These are phyloP conservation scores for Penelope pileata DNA, from an alignment of 2,113 vertebrate genomes.

Conservation along the genomic window DNA sequence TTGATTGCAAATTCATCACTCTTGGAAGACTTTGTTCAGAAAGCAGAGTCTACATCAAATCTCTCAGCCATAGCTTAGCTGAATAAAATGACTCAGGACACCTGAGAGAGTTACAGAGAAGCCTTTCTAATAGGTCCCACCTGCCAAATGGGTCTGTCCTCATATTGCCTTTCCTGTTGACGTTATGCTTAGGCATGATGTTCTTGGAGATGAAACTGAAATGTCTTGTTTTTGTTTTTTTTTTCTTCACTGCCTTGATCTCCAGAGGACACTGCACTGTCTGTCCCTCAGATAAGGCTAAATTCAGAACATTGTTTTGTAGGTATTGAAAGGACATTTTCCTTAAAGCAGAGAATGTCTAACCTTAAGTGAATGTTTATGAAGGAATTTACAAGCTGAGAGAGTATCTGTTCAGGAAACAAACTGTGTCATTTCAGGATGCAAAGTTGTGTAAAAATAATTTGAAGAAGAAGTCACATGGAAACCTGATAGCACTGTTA, in stretches of 20 bases:
- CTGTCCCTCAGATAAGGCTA: not conserved
- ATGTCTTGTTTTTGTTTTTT: not conserved
- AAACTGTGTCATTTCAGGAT: not conserved
- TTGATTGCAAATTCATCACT: not conserved
- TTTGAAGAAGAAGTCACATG: not conserved
- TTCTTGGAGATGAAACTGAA: not conserved
- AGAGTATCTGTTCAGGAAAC: not conserved
- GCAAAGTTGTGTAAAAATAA: not conserved
- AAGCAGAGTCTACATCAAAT: not conserved
- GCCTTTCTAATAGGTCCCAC: not conserved
- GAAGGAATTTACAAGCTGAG: not conserved
- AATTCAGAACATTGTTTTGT: not conserved
- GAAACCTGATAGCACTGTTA: not conserved
- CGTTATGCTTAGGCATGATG: rapidly evolving
- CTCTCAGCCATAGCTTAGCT: not conserved
- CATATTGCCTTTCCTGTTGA: not conserved
- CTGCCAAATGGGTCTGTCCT: not conserved
- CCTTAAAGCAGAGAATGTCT: not conserved
- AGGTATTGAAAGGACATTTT: not conserved
- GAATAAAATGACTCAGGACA: not conserved
- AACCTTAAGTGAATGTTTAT: not conserved
- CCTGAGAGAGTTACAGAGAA: not conserved
- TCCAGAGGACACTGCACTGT: not conserved
- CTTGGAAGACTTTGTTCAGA: not conserved
- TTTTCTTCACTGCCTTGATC: not conserved